phyloP scores from a whole-genome alignment of 2,113 vertebrate genomes.

The Cyanoderma ruficeps region DNA sequence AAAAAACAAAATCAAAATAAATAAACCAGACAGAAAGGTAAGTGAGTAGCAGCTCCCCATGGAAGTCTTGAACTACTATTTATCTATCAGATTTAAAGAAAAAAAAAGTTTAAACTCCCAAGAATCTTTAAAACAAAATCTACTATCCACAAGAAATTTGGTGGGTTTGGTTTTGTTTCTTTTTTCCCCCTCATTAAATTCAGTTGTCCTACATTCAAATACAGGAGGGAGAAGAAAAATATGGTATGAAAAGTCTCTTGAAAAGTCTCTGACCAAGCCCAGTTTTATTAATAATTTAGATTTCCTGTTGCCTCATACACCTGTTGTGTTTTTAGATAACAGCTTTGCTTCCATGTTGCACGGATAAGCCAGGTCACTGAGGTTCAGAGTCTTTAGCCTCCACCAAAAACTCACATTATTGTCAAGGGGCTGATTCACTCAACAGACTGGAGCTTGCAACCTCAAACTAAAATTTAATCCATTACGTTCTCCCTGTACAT shows the following conservation, averaged over 20 bases:
- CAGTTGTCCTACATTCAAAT: neutral
- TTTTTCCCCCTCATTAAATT: neutral
- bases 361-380: neutral
- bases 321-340: neutral
- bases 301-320: neutral
- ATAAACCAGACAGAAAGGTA: neutral
- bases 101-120: neutral
- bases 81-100: neutral
- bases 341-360: neutral
- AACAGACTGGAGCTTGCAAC: neutral
- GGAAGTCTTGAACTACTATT: neutral
- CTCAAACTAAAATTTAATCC: neutral
- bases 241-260: neutral
- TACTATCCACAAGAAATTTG: neutral
- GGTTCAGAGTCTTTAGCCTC: neutral
- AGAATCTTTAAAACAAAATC: neutral
- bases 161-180: neutral
- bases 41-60: neutral
- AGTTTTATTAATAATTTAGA: neutral
- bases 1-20: neutral
- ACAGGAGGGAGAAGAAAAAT: neutral
- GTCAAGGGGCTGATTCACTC: neutral
- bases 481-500: neutral
- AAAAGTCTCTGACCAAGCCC: neutral
- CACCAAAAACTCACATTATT: neutral